Base-by-base conservation (phyloP, 2,888 invertebrate species). In the Panorpa germanica region DNA sequence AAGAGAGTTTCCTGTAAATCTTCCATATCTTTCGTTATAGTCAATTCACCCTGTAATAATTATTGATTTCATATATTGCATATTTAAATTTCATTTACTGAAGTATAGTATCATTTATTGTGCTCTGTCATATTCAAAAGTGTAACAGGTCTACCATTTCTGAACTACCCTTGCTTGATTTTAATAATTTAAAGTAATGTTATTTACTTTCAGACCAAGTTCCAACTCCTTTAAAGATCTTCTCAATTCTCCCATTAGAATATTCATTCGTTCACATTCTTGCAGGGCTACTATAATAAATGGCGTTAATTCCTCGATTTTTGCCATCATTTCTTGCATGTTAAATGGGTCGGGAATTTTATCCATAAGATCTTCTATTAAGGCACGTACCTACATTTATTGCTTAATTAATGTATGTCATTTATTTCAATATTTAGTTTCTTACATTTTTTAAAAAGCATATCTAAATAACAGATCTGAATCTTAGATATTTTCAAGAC, bases 191-290 rank as follows among this genome's bases (percentile, higher is more conserved):
- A 32, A 14, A 9, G 3, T 18, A 15, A 23, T 34, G 32, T 17
- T 44, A 76, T 85, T n/a, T n/a, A n/a, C n/a, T 62, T 90, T 90
- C 4, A 93, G 57, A 4, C 93, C 93, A 9, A 90, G 62, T 39
- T 88, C 82, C 1, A 86, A 57, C 53, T 91, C 91, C 41, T 67
- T 70, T 5, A 93, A 59, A 0, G 90, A 83, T 17, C 82, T 58
- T 31, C 70, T 64, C 36, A 93, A 70, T 53, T 88, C 86, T 3
- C 64, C 58, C 46, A 82, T 83, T 5, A 95, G 64, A 20, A 63
- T 64, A 51, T 93, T 93, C 90, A 93, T 91, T 23, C 91, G 64
- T 52, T 93, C 91, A 50, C 88, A 88, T 53, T 95, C 93, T 39
- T 93, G 86, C 42, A 86, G 67, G 2, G 82, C 82, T 1, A 93